Conservation (phyloP, 2,113 vertebrate species). For the Herpetotheres cachinnans region DNA sequence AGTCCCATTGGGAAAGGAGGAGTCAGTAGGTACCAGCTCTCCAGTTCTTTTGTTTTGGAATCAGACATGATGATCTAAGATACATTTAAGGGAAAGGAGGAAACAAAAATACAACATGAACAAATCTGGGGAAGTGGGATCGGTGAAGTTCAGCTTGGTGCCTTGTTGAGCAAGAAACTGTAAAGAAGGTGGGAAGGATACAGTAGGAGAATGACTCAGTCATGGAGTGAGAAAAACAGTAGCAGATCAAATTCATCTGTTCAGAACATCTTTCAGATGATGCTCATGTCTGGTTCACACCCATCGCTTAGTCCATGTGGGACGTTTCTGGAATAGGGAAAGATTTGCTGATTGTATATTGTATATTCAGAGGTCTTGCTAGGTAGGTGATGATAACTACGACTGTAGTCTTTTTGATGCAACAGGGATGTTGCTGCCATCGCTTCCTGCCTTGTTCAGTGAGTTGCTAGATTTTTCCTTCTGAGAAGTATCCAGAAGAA, state of each 20-base stretch:
- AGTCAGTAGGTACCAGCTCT: background rate
- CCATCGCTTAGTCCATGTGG: background rate
- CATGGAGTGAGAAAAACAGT: background rate
- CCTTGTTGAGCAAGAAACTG: background rate
- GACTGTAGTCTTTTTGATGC: background rate
- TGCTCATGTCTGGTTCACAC: background rate
- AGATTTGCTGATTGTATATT: background rate
- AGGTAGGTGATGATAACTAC: background rate
- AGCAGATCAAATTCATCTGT: background rate
- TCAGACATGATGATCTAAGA: background rate
- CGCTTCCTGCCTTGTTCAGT: background rate
- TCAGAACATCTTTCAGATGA: background rate
- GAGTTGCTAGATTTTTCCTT: background rate
- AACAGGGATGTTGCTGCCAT: background rate
- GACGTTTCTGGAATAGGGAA: background rate
- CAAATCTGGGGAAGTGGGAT: background rate
- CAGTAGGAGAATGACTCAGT: background rate
- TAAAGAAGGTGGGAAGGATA: background rate
- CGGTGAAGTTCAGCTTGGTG: background rate
- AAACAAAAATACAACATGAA: background rate
- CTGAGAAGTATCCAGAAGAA: background rate
- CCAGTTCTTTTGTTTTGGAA: background rate
- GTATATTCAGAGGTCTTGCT: background rate
- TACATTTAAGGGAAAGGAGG: background rate
- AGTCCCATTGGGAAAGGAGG: background rate